Evolutionary conservation across 1,140 invertebrate genomes (phyloP), one percentile per base, ranked within the genome.

Genomic region (Caenorhabditis brenneri): DNA sequence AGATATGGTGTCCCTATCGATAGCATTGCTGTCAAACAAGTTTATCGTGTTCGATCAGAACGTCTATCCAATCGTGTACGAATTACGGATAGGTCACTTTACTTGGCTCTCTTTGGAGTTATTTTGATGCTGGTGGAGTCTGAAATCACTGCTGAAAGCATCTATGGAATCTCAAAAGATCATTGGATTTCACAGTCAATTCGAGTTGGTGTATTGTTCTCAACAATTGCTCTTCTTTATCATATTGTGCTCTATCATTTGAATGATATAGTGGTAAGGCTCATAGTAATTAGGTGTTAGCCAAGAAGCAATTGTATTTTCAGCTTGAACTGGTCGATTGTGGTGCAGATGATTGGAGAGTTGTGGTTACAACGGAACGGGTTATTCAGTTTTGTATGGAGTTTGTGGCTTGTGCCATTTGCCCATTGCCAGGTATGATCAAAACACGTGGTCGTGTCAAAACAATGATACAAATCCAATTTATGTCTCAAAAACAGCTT

Each of bases 321-420:
- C 48, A 89, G 88, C 83, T 90, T 58, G 89, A 90, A 33, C 39
- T 90, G 31, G 86, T 90, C 1, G 88, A 91, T 51, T 91, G 89
- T 82, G 89, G 89, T 19, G 89, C 89, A 22, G 89, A 91, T 78
- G 89, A 90, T 84, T 90, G 88, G 87, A 60, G 89, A 48, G 90
- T 90, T 15, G 89, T 91, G 16, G 16, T 88, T 1, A 90, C 87
- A 7, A 86, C 84, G 31, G 84, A 87, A 19, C 81, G 89, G 48
- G 58, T 88, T 10, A 79, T 81, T 27, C 88, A 89, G 39, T 88
- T 91, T 55, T 29, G 84, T 7, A 24, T 84, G 1, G 89, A 90
- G 79, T 89, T 90, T 65, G 24, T 87, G 22, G 42, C 88, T 10
- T 90, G 89, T 78, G 49, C 80, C 3, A 65, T 90, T 15, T 89